Evolutionary conservation across 2,797 vertebrate genomes (phyloP).

Genomic region (Hirundo rustica): DNA sequence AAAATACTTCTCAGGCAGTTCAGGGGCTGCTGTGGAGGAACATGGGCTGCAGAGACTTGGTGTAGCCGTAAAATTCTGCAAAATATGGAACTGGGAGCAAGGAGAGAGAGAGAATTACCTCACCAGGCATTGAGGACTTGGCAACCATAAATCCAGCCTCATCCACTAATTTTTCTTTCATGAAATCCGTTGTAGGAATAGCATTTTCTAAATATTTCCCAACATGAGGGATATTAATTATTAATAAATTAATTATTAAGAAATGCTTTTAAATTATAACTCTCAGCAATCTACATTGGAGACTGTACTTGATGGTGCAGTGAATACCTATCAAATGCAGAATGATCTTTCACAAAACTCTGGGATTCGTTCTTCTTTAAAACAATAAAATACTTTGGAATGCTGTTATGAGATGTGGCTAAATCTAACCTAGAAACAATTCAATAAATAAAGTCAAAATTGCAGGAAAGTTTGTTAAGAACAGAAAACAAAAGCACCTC

Average conservation of each 20-base stretch:
- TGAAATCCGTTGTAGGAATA: not conserved
- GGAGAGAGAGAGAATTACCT: not conserved
- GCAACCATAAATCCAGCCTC: not conserved
- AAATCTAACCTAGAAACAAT: not conserved
- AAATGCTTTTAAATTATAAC: not conserved
- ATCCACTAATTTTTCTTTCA: not conserved
- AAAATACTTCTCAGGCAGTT: not conserved
- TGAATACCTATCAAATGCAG: not conserved
- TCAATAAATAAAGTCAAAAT: not conserved
- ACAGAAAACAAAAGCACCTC: not conserved
- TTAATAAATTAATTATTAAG: slow-evolving; percentile 35
- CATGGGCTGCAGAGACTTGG: no score
- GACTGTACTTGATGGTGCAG: not conserved
- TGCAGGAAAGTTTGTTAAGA: not conserved
- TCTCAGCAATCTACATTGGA: not conserved
- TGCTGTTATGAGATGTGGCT: not conserved
- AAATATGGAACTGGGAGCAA: not conserved
- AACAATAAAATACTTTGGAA: not conserved
- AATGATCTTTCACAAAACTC: not conserved
- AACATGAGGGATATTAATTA: not conserved
- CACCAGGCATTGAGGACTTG: not conserved
- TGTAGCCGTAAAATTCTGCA: not conserved
- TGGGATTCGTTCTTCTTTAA: not conserved
- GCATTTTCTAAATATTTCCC: slow-evolving; percentile 13
- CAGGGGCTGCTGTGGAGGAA: not conserved